These are phyloP conservation scores for Archocentrus centrarchus DNA, from an alignment of 2,113 vertebrate genomes.

Conservation along the genomic window DNA sequence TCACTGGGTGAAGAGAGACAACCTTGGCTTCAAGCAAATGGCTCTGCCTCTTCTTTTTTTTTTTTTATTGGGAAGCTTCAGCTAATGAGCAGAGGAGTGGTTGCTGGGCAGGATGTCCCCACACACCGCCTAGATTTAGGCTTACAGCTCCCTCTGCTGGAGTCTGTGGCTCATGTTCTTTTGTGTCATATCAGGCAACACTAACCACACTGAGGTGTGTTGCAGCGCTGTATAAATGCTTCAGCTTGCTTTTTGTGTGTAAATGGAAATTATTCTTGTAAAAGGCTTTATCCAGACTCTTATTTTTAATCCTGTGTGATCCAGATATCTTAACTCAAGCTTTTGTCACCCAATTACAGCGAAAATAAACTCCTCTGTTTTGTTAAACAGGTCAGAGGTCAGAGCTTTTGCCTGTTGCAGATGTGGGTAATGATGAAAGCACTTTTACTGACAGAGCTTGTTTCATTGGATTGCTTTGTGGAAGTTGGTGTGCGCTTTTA, in stretches of 20 bases:
- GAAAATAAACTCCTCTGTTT: background rate
- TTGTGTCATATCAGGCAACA: constrained; percentile 16
- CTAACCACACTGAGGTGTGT: background rate
- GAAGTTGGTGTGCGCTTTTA: background rate
- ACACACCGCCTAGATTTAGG: background rate
- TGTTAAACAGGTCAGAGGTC: constrained; percentile 4
- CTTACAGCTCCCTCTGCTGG: constrained; percentile 66
- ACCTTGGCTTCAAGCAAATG: constrained; percentile 42
- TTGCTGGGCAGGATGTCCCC: constrained; percentile 67
- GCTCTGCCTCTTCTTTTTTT: background rate
- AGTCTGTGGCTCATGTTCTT: background rate
- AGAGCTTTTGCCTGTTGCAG: background rate
- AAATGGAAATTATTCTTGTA: constrained; percentile 23
- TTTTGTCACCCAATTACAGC: background rate
- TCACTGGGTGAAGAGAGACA: constrained; percentile 29
- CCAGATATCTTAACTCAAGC: background rate
- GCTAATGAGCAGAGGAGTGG: constrained; percentile 35
- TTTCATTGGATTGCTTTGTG: background rate
- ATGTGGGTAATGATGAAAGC: background rate
- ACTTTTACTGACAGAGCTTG: background rate
- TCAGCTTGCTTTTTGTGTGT: constrained; percentile 12
- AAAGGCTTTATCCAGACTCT: constrained; percentile 6
- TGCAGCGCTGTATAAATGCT: constrained; percentile 29
- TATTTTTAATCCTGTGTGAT: constrained; percentile 5
- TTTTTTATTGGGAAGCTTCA: constrained; percentile 37